Percentiles rank a stretch among this genome's conserved stretches.
Conservation (phyloP, 1,140 invertebrate species). For the Tetranychus urticae region DNA sequence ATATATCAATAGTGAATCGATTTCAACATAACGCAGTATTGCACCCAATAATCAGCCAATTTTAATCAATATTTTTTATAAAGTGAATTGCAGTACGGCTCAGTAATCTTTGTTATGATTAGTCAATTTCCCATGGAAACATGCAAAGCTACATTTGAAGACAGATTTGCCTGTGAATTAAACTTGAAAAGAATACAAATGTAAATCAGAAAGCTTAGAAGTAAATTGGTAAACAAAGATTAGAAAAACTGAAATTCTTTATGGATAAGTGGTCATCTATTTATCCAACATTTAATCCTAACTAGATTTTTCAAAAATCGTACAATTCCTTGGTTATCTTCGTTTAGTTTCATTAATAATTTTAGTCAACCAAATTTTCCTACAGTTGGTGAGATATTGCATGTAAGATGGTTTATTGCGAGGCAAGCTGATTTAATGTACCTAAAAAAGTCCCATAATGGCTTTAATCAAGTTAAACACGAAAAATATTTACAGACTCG, state of each 20-base stretch:
- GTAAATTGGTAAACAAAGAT: constrained; percentile 12
- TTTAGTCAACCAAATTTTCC: constrained; percentile 64
- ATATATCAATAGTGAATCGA: too few species aligned
- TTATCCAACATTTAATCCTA: constrained; percentile 7
- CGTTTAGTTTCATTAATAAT: constrained; percentile 74
- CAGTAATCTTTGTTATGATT: too few species aligned
- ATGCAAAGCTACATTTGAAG: too few species aligned
- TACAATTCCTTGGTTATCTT: constrained; percentile 69
- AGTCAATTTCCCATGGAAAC: too few species aligned
- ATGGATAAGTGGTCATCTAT: neutral
- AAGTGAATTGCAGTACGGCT: too few species aligned
- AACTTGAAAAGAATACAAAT: constrained; percentile 10
- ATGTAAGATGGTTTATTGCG: constrained; percentile 53
- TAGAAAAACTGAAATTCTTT: neutral
- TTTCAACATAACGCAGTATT: too few species aligned
- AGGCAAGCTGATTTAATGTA: constrained; percentile 56
- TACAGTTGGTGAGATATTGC: constrained; percentile 59
- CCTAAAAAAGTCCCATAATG: constrained; percentile 40
- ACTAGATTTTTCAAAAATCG: constrained; percentile 82
- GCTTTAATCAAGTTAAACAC: too few species aligned
- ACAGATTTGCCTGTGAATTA: too few species aligned
- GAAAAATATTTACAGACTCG: too few species aligned
- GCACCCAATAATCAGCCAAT: too few species aligned
- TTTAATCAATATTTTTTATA: too few species aligned
- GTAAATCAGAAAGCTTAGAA: constrained; percentile 21